These are phyloP conservation scores for Prosopocoilus inquinatus DNA, from an alignment of 2,888 invertebrate genomes.

Conservation along the genomic window DNA sequence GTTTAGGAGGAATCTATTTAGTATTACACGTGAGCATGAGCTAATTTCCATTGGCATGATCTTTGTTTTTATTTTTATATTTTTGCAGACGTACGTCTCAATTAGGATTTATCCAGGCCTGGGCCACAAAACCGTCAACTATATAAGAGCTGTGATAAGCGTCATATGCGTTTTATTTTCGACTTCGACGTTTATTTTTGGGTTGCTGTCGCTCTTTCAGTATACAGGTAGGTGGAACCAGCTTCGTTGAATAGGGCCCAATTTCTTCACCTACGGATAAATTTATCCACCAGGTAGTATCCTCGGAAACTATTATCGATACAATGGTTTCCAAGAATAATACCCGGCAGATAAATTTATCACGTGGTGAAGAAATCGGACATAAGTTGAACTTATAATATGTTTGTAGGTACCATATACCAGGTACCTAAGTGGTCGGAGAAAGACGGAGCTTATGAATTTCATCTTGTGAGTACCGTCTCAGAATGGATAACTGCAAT, in stretches of 20 bases:
- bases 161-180: constrained; percentile 38
- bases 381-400: no score
- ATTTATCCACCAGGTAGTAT: no score
- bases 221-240: constrained; percentile 28
- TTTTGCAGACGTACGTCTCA: constrained; percentile 43
- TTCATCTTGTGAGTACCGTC: constrained; percentile 19
- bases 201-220: constrained; percentile 11
- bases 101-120: constrained; percentile 50
- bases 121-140: constrained; percentile 43
- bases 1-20: constrained; percentile 74
- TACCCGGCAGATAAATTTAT: no score
- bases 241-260: no score
- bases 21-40: constrained; percentile 72
- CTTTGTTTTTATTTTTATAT: not conserved
- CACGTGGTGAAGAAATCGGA: no score
- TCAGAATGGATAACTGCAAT: constrained; percentile 24
- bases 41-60: no score
- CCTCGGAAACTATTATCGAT: no score
- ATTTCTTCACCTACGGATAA: no score
- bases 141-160: constrained; percentile 44
- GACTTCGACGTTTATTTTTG: constrained; percentile 15
- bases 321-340: no score
- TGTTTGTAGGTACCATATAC: constrained; percentile 19
- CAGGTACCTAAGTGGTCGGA: constrained; percentile 22
- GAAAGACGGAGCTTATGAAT: constrained; percentile 22